Base-by-base conservation (phyloP, 2,797 vertebrate species). In the Pelochelys cantorii region DNA sequence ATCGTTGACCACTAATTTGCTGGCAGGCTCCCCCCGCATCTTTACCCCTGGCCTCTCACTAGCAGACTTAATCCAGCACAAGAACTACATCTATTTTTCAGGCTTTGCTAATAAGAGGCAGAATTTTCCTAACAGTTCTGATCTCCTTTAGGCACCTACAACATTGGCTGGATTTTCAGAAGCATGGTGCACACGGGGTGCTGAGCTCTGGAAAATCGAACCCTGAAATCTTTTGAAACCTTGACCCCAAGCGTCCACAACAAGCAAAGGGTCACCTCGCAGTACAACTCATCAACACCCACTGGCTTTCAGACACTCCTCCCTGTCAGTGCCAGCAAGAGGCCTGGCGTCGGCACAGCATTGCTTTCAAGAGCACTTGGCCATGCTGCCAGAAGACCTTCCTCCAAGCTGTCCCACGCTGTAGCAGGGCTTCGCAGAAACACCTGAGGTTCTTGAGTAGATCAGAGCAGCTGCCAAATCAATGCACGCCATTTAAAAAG, bases 251-350 rank as follows among this genome's bases (percentile, higher is more conserved):
- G 52, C 79, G 57, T 17, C 75, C 17, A 75, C 9, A 27, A 15
- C 54, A 20, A 23, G 22, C 29, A 59, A 4, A 0, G 1, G 68
- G 18, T 83, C 93, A 74, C 5, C 62, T 17, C 1, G 65, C 14
- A 3, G 23, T 37, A 71, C 79, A 34, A 7, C 65, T 23, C 0
- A 0, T n/a, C 8, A 6, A 2, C 2, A 2, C 22, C 29, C 0
- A 3, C 81, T 37, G 22, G 4, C 3, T 11, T 20, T 37, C 18
- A 75, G 59, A 18, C 27, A 7, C 0, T 15, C 57, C 59, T 3
- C 3, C 60, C 37, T 85, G 68, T 31, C 5, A 8, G 57, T 29
- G 27, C 3, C 1, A 75, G n/a, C 2, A 2, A 60, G 68, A 90
- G 62, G 7, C 78, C 13, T 48, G 31, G 23, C 27, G 42, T 6